Base-by-base conservation (phyloP, 2,113 vertebrate genomes). In the Lanius ludovicianus region DNA sequence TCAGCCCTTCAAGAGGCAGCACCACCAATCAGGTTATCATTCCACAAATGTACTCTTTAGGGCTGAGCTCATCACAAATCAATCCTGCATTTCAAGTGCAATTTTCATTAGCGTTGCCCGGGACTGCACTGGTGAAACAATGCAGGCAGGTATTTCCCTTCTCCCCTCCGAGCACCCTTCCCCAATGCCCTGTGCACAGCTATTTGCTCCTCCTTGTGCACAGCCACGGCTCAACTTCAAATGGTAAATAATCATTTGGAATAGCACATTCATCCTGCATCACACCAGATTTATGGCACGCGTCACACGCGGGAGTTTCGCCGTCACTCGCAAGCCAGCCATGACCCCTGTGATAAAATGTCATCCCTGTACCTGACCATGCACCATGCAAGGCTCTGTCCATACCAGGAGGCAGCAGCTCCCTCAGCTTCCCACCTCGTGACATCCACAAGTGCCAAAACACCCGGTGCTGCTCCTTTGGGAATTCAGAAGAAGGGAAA, bases 1-100 rank as follows among this genome's bases (percentile, higher is more conserved):
- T 67, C 92, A 96, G 94, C 96, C 93, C 86, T 95, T 85, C 83
- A 56, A 87, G 96, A 96, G 90, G 95, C 95, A 93, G 82, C 21
- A 41, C 65, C 37, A 90, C 95, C 95, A 87, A 83, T 93, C 96
- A 74, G 95, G 75, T 82, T 57, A 75, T 60, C 85, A 95, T n/a
- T 59, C 96, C 55, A 77, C 75, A 94, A 89, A 94, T 33, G 92
- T 69, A 63, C 87, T 95, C 96, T 83, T 96, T 80, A 96, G 89
- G 79, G 95, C 93, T 52, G 79, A 67, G 82, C 44, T 88, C 82
- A 89, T 80, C 68, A 93, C 86, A 59, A 88, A 87, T 96, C 96
- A 94, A 44, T 67, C 91, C 96, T 91, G 91, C 93, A 62, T 88
- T 87, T 88, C 88, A 92, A 91, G 94, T 77, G 92, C 91, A 91